Evolutionary conservation across 1,140 invertebrate species (phyloP).

Genomic region (Antheraea mylitta): DNA sequence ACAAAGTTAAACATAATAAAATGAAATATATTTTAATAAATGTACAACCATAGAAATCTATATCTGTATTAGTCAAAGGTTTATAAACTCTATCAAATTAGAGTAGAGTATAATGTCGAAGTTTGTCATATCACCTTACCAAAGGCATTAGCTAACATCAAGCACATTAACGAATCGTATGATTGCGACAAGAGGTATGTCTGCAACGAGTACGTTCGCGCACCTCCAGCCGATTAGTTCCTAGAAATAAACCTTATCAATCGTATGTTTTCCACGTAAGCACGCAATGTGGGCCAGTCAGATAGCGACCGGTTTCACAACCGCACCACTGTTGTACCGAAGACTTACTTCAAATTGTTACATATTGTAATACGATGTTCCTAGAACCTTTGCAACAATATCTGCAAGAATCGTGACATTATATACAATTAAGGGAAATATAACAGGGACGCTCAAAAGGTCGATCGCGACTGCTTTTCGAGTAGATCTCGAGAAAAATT

Average conservation of each 20-base stretch:
- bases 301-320: constrained; percentile 1
- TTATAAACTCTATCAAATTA: not conserved
- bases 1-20: too few species aligned
- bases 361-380: not conserved
- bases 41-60: too few species aligned
- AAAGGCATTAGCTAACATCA: not conserved
- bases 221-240: not conserved
- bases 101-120: not conserved
- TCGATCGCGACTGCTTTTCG: too few species aligned
- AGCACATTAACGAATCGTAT: not conserved
- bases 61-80: not conserved
- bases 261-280: not conserved
- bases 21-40: too few species aligned
- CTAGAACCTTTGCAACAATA: not conserved
- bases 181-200: not conserved
- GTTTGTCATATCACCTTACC: not conserved
- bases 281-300: not conserved
- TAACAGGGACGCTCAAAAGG: too few species aligned
- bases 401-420: not conserved
- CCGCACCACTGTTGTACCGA: not conserved
- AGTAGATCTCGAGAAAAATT: too few species aligned
- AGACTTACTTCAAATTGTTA: not conserved
- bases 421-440: too few species aligned
- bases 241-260: not conserved
- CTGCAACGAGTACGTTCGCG: too few species aligned